Conservation (phyloP, 2,113 vertebrate species). For the Ciconia boyciana region DNA sequence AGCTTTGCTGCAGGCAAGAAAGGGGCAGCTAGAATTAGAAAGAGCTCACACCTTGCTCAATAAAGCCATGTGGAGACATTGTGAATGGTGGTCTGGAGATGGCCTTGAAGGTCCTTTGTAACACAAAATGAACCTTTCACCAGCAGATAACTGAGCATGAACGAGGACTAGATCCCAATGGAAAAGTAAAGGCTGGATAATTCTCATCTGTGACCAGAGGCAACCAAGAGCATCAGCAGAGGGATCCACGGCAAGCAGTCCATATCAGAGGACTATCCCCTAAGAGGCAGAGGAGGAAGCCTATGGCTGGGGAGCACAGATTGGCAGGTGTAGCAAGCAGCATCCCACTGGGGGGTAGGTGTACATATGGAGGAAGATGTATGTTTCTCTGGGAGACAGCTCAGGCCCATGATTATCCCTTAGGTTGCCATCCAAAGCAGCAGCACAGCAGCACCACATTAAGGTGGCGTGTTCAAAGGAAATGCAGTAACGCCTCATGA, state of each 20-base stretch:
- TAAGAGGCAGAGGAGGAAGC: not conserved
- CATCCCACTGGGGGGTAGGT: not conserved
- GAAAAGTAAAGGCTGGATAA: not conserved
- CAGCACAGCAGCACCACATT: not conserved
- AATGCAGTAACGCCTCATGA: not conserved
- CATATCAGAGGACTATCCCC: accelerated
- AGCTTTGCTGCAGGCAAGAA: slow-evolving; percentile 23
- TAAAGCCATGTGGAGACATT: not conserved
- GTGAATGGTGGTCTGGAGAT: not conserved
- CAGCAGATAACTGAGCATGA: not conserved
- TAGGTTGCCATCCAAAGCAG: not conserved
- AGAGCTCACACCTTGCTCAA: not conserved
- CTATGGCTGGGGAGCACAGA: not conserved
- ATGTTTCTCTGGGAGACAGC: not conserved
- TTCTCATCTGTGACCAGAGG: not conserved
- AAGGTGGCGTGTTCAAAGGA: not conserved
- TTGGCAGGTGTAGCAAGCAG: not conserved
- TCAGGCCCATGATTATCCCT: not conserved
- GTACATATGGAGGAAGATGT: not conserved
- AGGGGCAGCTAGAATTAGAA: slow-evolving; percentile 20
- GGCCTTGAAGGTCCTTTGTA: not conserved
- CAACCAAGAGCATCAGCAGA: not conserved
- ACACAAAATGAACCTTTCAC: not conserved
- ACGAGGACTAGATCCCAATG: not conserved
- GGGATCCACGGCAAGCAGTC: not conserved